These are phyloP conservation scores for Pyrrhosoma nymphula DNA, from an alignment of 2,888 invertebrate species.

Conservation along the genomic window DNA sequence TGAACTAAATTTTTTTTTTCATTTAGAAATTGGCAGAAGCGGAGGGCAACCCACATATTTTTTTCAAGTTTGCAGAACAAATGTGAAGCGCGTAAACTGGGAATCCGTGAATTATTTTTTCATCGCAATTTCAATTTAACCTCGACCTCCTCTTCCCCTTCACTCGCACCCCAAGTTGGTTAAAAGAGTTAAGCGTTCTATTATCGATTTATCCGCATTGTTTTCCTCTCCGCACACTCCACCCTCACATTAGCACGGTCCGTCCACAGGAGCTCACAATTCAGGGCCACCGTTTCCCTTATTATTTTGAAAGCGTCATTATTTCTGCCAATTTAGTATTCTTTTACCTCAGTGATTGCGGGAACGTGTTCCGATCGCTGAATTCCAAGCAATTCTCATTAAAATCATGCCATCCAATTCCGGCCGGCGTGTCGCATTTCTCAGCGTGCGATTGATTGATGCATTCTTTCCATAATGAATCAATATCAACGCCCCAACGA, in stretches of 20 bases:
- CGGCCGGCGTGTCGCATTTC: not conserved
- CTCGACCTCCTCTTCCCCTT: too few relatives aligned
- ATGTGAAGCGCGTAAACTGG: too few relatives aligned
- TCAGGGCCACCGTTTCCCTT: not conserved
- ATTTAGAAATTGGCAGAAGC: too few relatives aligned
- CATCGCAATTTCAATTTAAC: too few relatives aligned
- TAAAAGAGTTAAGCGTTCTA: too few relatives aligned
- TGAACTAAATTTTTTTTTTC: too few relatives aligned
- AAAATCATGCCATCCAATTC: slow-evolving; percentile 6
- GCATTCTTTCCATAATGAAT: slow-evolving; percentile 7
- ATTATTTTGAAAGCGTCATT: not conserved
- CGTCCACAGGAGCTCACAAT: not conserved
- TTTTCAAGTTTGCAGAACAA: too few relatives aligned
- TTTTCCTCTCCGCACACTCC: not conserved
- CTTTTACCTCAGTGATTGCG: not conserved
- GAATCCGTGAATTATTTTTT: too few relatives aligned
- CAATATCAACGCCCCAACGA: not conserved
- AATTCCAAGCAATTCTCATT: slow-evolving; percentile 4
- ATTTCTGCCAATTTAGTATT: slow-evolving; percentile 4
- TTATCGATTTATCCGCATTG: too few relatives aligned
- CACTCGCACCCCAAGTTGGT: too few relatives aligned
- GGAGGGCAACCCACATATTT: too few relatives aligned
- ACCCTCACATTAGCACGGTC: not conserved
- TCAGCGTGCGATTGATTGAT: not conserved
- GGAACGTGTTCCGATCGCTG: not conserved